Conservation (phyloP, 1,140 invertebrate genomes). For the Eciton burchellii region DNA sequence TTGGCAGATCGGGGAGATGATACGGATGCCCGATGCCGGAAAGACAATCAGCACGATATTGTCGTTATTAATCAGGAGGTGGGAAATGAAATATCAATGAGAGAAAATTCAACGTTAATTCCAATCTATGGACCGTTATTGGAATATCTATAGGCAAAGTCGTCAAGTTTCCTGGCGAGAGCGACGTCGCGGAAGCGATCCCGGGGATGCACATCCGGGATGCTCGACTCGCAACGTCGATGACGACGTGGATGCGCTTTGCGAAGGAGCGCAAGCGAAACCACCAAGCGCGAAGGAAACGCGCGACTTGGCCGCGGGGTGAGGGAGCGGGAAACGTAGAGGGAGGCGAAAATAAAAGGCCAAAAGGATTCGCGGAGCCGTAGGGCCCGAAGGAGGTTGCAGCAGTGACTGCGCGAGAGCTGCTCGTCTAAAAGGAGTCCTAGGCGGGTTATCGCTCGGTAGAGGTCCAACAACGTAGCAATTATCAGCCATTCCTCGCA, state of each 20-base stretch:
- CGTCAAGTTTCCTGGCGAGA: neutral
- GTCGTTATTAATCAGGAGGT: no score
- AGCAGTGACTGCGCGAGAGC: conserved; percentile 76
- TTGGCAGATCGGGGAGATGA: no score
- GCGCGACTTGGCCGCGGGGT: conserved; percentile 70
- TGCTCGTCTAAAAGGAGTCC: conserved; percentile 82
- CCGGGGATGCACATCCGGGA: conserved; percentile 7
- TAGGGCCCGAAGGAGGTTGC: conserved; percentile 75
- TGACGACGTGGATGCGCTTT: conserved; percentile 29
- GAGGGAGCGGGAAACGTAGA: neutral
- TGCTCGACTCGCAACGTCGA: neutral
- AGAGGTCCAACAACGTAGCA: conserved; percentile 84
- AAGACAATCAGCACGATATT: no score
- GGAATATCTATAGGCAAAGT: no score
- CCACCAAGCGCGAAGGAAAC: conserved; percentile 70
- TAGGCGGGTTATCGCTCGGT: conserved; percentile 83
- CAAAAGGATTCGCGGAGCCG: conserved; percentile 35
- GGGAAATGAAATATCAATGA: no score
- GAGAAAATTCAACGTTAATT: no score
- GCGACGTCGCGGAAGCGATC: neutral
- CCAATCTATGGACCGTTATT: no score
- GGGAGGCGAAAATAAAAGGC: conserved; percentile 24
- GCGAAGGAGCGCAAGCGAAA: conserved; percentile 41
- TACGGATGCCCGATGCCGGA: no score
- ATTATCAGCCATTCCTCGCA: conserved; percentile 86